These are phyloP conservation scores for Cremastinae sp. DNA, from an alignment of 2,888 invertebrate species.

Conservation along the genomic window DNA sequence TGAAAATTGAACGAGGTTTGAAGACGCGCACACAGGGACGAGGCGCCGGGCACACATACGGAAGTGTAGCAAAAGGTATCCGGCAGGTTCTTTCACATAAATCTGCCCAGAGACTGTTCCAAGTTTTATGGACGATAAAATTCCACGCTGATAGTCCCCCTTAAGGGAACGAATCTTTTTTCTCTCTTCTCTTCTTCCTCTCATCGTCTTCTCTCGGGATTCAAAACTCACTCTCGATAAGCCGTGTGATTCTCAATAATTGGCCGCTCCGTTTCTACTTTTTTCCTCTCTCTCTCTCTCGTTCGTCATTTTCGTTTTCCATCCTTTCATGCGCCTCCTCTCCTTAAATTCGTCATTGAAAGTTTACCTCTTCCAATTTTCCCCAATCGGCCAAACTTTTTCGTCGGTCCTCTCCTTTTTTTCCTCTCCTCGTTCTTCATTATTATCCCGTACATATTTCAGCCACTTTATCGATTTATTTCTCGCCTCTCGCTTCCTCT, in stretches of 20 bases:
- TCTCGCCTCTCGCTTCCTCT: background rate
- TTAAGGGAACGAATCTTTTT: constrained; percentile 41
- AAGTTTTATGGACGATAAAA: constrained; percentile 60
- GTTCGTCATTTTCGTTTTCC: background rate
- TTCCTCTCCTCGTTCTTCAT: constrained; percentile 19
- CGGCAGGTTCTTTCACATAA: constrained; percentile 42
- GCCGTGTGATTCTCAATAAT: constrained; percentile 45
- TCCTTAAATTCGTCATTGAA: constrained; percentile 28
- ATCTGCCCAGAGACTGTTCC: constrained; percentile 53
- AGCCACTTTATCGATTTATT: constrained; percentile 8
- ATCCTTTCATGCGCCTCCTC: background rate
- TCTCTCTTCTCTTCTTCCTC: constrained; percentile 14
- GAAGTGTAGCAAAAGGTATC: constrained; percentile 25
- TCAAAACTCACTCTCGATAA: constrained; percentile 36
- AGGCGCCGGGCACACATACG: constrained; percentile 39
- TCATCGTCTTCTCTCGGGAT: background rate
- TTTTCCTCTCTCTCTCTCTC: background rate
- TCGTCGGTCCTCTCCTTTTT: background rate
- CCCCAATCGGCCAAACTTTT: constrained; percentile 18
- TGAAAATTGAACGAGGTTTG: too few relatives aligned
- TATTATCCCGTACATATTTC: constrained; percentile 1
- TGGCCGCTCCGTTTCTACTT: constrained; percentile 24
- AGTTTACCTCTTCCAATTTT: background rate
- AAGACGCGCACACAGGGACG: constrained; percentile 1
- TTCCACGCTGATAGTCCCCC: constrained; percentile 32